These are phyloP conservation scores for Phaedon cochleariae DNA, from an alignment of 2,888 invertebrate species.

Conservation along the genomic window DNA sequence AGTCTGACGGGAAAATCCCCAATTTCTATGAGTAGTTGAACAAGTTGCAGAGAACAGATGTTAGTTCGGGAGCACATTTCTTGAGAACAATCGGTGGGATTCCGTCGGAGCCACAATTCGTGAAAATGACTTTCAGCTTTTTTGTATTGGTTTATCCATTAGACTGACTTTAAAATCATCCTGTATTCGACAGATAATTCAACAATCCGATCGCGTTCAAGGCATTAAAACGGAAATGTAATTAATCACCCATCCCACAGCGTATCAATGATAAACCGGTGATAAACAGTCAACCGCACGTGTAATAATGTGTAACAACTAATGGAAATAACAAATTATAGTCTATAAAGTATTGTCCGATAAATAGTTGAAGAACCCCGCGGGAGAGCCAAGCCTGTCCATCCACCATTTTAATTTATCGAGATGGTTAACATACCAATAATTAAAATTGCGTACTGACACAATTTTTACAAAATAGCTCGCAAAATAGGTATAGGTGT, in stretches of 20 bases:
- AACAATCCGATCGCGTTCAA: constrained; percentile 17
- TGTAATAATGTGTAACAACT: constrained; percentile 33
- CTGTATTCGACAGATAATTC: too few relatives aligned
- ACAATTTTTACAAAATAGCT: constrained; percentile 17
- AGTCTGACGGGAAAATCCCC: too few relatives aligned
- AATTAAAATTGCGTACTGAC: constrained; percentile 41
- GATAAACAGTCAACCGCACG: constrained; percentile 40
- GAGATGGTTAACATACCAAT: constrained; percentile 39
- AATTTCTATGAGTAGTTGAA: too few relatives aligned
- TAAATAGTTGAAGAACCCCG: constrained; percentile 43
- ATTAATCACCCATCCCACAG: constrained; percentile 29
- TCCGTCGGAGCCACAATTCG: too few relatives aligned
- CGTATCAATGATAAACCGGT: constrained; percentile 37
- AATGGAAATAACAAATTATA: constrained; percentile 48
- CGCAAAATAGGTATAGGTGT: too few relatives aligned
- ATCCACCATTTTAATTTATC: constrained; percentile 41
- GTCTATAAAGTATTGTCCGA: constrained; percentile 46
- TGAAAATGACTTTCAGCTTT: too few relatives aligned
- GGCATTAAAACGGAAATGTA: constrained; percentile 30
- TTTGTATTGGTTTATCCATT: too few relatives aligned
- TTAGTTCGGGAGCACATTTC: too few relatives aligned
- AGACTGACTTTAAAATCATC: too few relatives aligned
- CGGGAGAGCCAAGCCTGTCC: constrained; percentile 41
- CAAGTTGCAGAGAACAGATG: too few relatives aligned
- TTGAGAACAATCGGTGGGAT: too few relatives aligned